Percentiles rank a stretch among this genome's conserved stretches.
Conservation (phyloP, 2,797 vertebrate genomes). For the Coilia nasus region DNA sequence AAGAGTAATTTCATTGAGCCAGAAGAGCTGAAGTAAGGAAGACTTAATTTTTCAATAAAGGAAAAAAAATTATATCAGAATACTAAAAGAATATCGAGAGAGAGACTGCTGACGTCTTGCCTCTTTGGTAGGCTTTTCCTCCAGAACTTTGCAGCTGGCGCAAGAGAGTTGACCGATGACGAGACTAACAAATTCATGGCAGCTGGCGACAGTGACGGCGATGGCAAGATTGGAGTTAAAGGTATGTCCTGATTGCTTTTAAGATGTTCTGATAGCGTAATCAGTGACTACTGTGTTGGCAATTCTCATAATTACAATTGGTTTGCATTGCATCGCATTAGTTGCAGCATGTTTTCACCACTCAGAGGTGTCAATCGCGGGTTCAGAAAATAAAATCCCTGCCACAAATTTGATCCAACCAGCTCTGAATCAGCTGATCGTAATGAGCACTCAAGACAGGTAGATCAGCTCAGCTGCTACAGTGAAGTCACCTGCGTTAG, state of each 20-base stretch:
- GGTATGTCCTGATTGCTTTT: conserved; percentile 59
- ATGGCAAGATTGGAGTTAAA: conserved; percentile 81
- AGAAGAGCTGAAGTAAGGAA: conserved; percentile 81
- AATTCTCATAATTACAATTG: not conserved
- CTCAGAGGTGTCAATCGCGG: too few species aligned
- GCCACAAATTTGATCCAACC: too few species aligned
- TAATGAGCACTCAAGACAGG: too few species aligned
- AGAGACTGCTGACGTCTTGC: not conserved
- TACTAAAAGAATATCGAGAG: not conserved
- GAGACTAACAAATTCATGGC: conserved; percentile 78
- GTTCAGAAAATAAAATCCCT: too few species aligned
- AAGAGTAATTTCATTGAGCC: conserved; percentile 84
- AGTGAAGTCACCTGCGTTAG: too few species aligned
- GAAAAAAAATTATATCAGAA: not conserved
- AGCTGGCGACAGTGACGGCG: conserved; percentile 79
- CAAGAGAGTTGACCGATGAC: conserved; percentile 70
- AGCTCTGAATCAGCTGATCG: too few species aligned
- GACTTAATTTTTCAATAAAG: not conserved
- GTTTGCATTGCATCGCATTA: not conserved
- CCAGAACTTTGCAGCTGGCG: conserved; percentile 74
- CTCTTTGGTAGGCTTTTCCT: conserved; percentile 74
- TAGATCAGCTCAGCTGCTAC: too few species aligned
- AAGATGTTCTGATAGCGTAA: not conserved
- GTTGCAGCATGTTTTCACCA: not conserved
- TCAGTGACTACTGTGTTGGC: not conserved